phyloP scores from a whole-genome alignment of 2,797 vertebrate genomes.

The Syngnathus acus region DNA sequence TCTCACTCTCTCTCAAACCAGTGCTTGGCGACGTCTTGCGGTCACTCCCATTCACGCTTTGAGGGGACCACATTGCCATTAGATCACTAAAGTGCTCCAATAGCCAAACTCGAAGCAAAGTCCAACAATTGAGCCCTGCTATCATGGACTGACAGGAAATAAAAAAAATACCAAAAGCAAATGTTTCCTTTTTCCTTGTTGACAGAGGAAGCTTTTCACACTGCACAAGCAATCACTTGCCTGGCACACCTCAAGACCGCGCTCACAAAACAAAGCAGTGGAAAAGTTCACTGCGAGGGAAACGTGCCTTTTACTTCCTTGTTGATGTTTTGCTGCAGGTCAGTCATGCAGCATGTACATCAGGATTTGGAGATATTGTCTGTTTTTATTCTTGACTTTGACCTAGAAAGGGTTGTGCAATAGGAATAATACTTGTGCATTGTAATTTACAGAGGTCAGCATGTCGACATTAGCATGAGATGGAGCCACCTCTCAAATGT shows the following conservation, averaged over 20 bases:
- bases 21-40: conserved; percentile 21
- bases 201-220: background rate
- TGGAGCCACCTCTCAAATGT: too few species aligned
- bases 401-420: too few species aligned
- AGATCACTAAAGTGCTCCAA: background rate
- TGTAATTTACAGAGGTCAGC: too few species aligned
- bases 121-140: background rate
- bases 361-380: too few species aligned
- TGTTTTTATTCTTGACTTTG: too few species aligned
- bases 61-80: background rate
- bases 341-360: background rate
- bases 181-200: background rate
- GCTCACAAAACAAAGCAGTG: conserved; percentile 17
- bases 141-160: background rate
- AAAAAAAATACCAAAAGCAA: background rate
- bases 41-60: background rate
- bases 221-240: background rate
- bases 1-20: too few species aligned
- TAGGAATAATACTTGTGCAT: too few species aligned
- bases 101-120: background rate
- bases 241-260: background rate
- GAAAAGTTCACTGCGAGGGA: conserved; percentile 6
- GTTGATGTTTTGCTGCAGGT: background rate
- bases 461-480: too few species aligned
- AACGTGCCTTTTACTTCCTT: conserved; percentile 14